Base-by-base conservation (phyloP, 2,888 invertebrate species). In the Eubasilissa splendida region DNA sequence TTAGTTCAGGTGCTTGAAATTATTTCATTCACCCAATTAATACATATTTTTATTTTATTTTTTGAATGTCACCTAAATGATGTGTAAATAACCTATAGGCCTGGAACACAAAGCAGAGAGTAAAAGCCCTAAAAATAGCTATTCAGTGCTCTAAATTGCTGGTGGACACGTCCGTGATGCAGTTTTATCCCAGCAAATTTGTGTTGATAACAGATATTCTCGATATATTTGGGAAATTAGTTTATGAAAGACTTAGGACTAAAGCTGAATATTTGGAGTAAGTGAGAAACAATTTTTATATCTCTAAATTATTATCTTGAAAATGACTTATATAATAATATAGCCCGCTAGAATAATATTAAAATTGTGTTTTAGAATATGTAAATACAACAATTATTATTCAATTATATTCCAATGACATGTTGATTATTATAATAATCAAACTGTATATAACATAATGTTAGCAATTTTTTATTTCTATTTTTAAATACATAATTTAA, bases 181-280 rank as follows among this genome's bases (percentile, higher is more conserved):
- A 96, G 85, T 99, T 99, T 89, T 99, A 99, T 90, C 99, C 99
- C 0, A 98, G 98, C 88, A 99, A 99, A 90, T 99, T 98, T 92
- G 97, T 98, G 56, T 92, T 99, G 14, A 95, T 99, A 78, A 98
- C 98, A 11, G 99, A 99, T 87, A 96, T 99, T 85, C 90, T 99
- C 84, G 98, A 99, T 88, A 96, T 95, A 84, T 99, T 99, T 90
- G 97, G 97, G 1, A 93, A 94, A 87, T 91, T 98, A 81, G 97
- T 98, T 0, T 97, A 95, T 87, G 94, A 96, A 83, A 91, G 98
- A 84, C 89, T 98, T 33, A 93, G 94, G 85, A 91, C 92, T 52
- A 97, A 97, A 88, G 93, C 94, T 11, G 91, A 92, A 85, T 92
- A 91, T 87, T 91, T 90, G 84, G 90, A 90, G 91, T 91, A 86